phyloP scores from a whole-genome alignment of 2,888 invertebrate genomes.

The Coenonympha glycerion region DNA sequence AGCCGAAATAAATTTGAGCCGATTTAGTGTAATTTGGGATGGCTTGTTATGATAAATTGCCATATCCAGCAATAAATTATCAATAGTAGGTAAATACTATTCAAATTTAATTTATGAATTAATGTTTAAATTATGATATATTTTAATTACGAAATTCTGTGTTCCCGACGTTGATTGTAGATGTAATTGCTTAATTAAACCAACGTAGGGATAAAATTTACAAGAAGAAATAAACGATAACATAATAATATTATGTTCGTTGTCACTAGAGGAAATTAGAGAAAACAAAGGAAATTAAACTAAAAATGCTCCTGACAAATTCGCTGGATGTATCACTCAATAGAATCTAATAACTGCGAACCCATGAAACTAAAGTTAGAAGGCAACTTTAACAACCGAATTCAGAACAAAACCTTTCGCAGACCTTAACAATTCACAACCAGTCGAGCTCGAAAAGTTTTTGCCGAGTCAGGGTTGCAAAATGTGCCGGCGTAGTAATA shows the following conservation, averaged over 20 bases:
- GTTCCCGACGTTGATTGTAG: no score
- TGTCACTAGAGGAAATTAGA: no score
- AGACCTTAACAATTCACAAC: slow-evolving; percentile 7
- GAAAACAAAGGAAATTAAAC: no score
- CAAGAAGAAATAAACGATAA: no score
- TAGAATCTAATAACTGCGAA: background rate
- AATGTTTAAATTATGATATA: background rate
- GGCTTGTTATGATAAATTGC: slow-evolving; percentile 3
- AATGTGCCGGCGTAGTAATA: slow-evolving; percentile 11
- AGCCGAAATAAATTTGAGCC: slow-evolving; percentile 9
- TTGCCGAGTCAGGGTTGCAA: slow-evolving; percentile 13
- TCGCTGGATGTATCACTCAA: background rate
- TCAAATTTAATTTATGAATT: background rate
- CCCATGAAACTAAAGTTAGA: background rate
- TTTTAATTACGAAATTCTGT: background rate
- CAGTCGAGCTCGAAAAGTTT: slow-evolving; percentile 8
- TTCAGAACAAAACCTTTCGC: slow-evolving; percentile 6
- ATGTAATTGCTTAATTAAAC: no score
- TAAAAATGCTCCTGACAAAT: no score
- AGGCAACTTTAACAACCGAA: background rate
- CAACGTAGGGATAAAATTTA: no score
- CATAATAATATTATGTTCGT: no score
- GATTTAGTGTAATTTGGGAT: slow-evolving; percentile 8
- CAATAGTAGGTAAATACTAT: background rate
- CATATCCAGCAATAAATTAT: slow-evolving; percentile 1